Evolutionary conservation across 35 echinoderm and acorn worm species (phyloP).

Genomic region (Anneissia japonica): DNA sequence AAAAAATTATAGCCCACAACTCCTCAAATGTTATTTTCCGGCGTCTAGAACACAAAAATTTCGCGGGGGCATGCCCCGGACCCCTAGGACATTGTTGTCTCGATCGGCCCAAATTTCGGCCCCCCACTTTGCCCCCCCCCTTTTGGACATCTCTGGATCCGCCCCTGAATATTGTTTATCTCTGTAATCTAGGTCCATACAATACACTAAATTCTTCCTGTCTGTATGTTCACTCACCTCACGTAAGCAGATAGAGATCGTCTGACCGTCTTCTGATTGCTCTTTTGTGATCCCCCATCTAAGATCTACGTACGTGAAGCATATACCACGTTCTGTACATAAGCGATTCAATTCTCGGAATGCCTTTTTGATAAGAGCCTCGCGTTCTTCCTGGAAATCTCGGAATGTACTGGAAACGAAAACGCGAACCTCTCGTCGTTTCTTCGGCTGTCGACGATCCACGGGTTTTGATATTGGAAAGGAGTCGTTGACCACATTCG

Average conservation of each 20-base stretch:
- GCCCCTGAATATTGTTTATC: too few species aligned
- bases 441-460: neutral
- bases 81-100: too few species aligned
- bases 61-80: too few species aligned
- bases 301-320: constrained; percentile 91
- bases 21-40: too few species aligned
- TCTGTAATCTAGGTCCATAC: too few species aligned
- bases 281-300: constrained; percentile 81
- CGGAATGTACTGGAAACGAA: constrained; percentile 88
- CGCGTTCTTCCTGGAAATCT: constrained; percentile 77
- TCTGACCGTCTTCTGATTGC: constrained; percentile 53
- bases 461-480: neutral
- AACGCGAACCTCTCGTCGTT: constrained; percentile 71
- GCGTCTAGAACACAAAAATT: too few species aligned
- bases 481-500: neutral
- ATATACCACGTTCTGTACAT: constrained; percentile 72
- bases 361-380: constrained; percentile 79
- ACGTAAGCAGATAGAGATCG: constrained; percentile 75
- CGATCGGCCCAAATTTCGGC: too few species aligned
- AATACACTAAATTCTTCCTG: too few species aligned
- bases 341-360: constrained; percentile 87
- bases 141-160: too few species aligned
- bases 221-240: constrained; percentile 50
- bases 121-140: too few species aligned
- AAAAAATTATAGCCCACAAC: too few species aligned